Evolutionary conservation across 2,113 vertebrate genomes (phyloP), one percentile per base, ranked within the genome.

Genomic region (Mola mola): DNA sequence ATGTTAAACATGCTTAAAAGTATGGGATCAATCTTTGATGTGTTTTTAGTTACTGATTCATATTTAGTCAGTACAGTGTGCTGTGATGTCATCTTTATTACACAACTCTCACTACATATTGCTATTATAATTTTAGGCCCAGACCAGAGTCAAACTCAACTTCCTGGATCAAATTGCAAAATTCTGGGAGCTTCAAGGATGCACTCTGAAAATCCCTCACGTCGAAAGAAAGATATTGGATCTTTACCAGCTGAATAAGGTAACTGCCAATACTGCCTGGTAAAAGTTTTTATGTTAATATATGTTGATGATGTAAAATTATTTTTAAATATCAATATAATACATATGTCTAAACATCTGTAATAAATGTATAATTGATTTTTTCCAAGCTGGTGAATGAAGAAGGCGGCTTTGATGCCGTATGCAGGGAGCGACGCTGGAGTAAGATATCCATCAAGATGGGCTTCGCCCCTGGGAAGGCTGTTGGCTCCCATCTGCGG

Each of bases 101-200:
- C 2, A 6, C 24, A 24, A 10, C 9, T 20, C 9, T 42, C 3
- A 21, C 40, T 42, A 6, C 17, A 15, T 8, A 42, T 33, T 36
- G 4, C 72, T 21, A 12, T 36, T 9, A 0, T 47, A 5, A n/a
- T 25, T 72, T 31, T 74, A 98, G 97, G 97, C 97, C 60, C 97
- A 99, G 59, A 99, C 96, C 48, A 95, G 97, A 68, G 97, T 99
- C 22, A 99, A 97, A 76, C 89, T 99, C 74, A 99, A 99, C 87
- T 99, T 98, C 82, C 85, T 99, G 88, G 97, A 99, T 88, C 96
- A 97, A 93, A 99, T 98, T 60, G 96, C 97, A 2, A 98, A 98
- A 82, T 99, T 98, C 85, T 99, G 97, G 97, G 96, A 99, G 72
- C 91, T 99, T 41, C 97, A 99, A 75, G 97, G 97, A 79, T 98